phyloP scores from a whole-genome alignment of 2,113 vertebrate genomes.

The Chlamydotis undulata region DNA sequence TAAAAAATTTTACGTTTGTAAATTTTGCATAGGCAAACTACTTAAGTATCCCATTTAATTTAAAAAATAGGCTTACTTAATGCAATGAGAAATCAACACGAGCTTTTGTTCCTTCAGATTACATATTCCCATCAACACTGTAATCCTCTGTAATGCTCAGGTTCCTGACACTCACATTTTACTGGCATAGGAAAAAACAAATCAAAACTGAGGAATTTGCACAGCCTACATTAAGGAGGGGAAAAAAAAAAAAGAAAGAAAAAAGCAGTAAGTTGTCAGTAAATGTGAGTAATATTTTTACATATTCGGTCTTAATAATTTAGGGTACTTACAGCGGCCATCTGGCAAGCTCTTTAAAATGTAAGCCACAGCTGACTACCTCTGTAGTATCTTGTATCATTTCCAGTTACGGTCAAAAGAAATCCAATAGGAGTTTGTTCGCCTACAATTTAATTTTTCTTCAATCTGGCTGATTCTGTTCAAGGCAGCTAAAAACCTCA shows the following conservation, averaged over 20 bases:
- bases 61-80: slow-evolving; percentile 4
- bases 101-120: neutral
- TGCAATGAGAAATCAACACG: neutral
- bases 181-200: neutral
- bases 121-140: neutral
- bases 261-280: neutral
- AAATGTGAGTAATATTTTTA: slow-evolving; percentile 15
- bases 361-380: neutral
- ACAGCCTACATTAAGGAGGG: neutral
- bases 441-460: neutral
- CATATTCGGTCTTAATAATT: slow-evolving; percentile 19
- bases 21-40: neutral
- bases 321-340: neutral
- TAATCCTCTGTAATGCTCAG: neutral
- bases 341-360: slow-evolving; percentile 2
- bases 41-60: neutral
- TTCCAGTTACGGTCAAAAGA: neutral
- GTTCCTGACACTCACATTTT: neutral
- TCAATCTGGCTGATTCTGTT: neutral
- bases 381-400: neutral
- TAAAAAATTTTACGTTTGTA: neutral
- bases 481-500: neutral
- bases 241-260: neutral
- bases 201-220: neutral
- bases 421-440: neutral